Evolutionary conservation across 1,140 invertebrate genomes (phyloP).

Genomic region (Mya arenaria): DNA sequence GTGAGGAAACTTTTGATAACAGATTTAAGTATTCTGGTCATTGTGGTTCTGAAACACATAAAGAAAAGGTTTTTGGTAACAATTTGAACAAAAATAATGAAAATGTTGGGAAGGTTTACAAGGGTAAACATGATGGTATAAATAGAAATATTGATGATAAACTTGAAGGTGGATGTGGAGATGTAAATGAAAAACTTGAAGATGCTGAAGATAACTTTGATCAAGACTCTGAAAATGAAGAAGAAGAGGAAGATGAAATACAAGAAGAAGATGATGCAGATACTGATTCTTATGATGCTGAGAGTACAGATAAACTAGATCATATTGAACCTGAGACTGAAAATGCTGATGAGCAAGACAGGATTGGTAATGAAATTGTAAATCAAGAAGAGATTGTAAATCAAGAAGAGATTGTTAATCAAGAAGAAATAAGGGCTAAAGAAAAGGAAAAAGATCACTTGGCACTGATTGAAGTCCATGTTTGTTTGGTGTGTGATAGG

Average conservation of each 20-base stretch:
- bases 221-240: neutral
- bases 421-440: neutral
- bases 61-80: constrained; percentile 49
- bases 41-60: constrained; percentile 61
- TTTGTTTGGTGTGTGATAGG: constrained; percentile 78
- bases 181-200: neutral
- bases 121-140: neutral
- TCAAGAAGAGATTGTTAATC: neutral
- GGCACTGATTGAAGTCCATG: constrained; percentile 58
- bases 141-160: neutral
- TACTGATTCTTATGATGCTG: constrained; percentile 30
- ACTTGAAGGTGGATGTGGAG: neutral
- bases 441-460: constrained; percentile 27
- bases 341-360: too few relatives aligned
- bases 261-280: neutral
- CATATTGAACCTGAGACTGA: too few relatives aligned
- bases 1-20: constrained; percentile 60
- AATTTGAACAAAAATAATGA: neutral
- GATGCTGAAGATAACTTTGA: neutral
- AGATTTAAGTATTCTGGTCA: constrained; percentile 63
- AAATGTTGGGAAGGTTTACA: neutral
- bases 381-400: constrained; percentile 21
- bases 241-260: neutral
- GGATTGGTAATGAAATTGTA: constrained; percentile 17
- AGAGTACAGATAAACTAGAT: too few relatives aligned